Conservation (phyloP, 2,888 invertebrate genomes). For the Cancer borealis region DNA sequence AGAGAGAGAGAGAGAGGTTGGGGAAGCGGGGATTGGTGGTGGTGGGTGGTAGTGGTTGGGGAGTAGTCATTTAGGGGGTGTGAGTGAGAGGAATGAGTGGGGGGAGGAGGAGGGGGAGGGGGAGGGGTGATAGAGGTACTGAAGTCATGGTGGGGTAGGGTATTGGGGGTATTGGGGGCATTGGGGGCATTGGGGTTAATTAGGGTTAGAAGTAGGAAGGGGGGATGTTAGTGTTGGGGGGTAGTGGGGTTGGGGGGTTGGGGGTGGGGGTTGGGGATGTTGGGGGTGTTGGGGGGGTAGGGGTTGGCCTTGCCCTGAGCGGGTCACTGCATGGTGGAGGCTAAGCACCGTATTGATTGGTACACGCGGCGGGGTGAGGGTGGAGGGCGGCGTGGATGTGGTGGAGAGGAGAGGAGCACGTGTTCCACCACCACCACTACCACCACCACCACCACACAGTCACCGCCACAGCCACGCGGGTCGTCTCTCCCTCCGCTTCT, state of each 20-base stretch:
- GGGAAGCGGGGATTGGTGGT: not conserved
- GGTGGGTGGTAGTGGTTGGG: not conserved
- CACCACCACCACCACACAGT: constrained; percentile 52
- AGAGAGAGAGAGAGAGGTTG: no score
- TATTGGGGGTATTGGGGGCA: not conserved
- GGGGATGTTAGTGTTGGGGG: not conserved
- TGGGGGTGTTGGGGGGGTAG: not conserved
- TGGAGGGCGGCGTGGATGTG: constrained; percentile 26
- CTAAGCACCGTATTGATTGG: constrained; percentile 75
- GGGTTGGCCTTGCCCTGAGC: constrained; percentile 44
- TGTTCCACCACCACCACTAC: constrained; percentile 36
- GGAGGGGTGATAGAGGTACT: not conserved
- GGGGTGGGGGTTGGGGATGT: not conserved
- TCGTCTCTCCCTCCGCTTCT: not conserved
- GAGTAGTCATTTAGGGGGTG: not conserved
- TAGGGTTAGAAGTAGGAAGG: not conserved
- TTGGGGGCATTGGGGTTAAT: not conserved
- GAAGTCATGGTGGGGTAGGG: not conserved
- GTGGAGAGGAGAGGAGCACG: not conserved
- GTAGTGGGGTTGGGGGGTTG: not conserved
- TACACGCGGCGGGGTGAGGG: constrained; percentile 57
- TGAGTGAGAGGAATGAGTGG: not conserved
- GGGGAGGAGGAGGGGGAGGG: not conserved
- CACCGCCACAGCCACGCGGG: constrained; percentile 59
- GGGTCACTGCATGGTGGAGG: constrained; percentile 71